Evolutionary conservation across 2,888 invertebrate genomes (phyloP), one percentile per base, ranked within the genome.

Genomic region (Apamea epomidion): DNA sequence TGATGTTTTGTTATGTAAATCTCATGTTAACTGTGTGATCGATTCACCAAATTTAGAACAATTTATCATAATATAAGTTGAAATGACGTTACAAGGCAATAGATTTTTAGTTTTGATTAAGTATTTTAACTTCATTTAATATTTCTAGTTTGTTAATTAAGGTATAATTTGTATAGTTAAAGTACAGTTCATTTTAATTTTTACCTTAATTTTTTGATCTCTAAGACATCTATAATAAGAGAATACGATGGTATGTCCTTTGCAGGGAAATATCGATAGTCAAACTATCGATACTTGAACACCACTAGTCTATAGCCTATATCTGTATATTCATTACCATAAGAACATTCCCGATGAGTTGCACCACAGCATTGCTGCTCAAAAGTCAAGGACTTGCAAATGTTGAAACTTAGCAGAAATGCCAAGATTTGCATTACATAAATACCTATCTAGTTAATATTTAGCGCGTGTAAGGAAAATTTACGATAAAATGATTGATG

Each of bases 351-450:
- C 51, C 48, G 48, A 51, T 37, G 62, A 7, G 58, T 87, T 87
- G 37, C 87, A 68, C 42, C 83, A 81, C 58, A 58, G 21, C 42
- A 7, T 64, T 16, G 67, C 42, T 76, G 10, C 25, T 32, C 42
- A 88, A 88, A 88, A 88, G 89, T 87, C 90, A 90, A 90, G 90
- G 90, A 85, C 62, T 78, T 21, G 0, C 65, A 12, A 78, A 76
- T 80, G 86, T 71, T 70, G 73, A 65, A 70, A 83, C 74, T 75
- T 18, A 60, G 4, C 54, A 45, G 72, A 87, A 88, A 87, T 88
- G 86, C 69, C 88, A 82, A 78, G 45, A 77, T 87, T 86, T 69
- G 74, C 88, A 83, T 88, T 12, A 75, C 37, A 68, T 82, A 79
- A 76, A 68, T 65, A 60, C n/a, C 51, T 51, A 51, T 21, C 58